A percentile compares a stretch with the other conserved stretches of the same genome.
Conservation (phyloP, 2,113 vertebrate genomes). For the Myrmecobius fasciatus region DNA sequence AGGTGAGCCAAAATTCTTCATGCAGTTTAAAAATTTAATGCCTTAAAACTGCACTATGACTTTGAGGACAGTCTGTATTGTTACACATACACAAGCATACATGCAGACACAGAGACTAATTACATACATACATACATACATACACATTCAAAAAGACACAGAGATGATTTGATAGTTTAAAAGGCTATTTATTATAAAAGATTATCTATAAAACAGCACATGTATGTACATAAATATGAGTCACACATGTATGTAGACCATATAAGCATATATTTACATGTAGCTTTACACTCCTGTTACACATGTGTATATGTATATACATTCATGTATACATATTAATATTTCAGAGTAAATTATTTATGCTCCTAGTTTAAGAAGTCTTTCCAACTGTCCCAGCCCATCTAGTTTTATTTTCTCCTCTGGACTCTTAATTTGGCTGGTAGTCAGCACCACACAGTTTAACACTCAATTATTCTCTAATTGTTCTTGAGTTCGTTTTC, state of each 20-base stretch:
- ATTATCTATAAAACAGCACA: no score
- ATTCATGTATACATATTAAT: background rate
- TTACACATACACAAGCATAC: background rate
- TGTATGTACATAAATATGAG: background rate
- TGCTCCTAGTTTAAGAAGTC: background rate
- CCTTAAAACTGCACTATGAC: background rate
- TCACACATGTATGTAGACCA: background rate
- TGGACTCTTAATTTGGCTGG: background rate
- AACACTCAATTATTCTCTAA: constrained; percentile 6
- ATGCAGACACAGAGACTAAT: background rate
- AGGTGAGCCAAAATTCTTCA: background rate
- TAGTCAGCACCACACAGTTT: background rate
- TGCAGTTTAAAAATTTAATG: background rate
- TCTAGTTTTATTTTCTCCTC: background rate
- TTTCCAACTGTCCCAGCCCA: background rate
- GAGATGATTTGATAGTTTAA: no score
- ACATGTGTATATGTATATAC: background rate
- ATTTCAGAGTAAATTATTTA: background rate
- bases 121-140: background rate
- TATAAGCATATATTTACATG: background rate
- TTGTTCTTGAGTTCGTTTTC: background rate
- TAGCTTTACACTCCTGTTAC: background rate
- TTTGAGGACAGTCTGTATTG: background rate
- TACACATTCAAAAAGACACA: no score
- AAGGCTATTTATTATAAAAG: no score